These are phyloP conservation scores for Coccyzus lansbergi DNA, from an alignment of 2,797 vertebrate genomes.

Conservation along the genomic window DNA sequence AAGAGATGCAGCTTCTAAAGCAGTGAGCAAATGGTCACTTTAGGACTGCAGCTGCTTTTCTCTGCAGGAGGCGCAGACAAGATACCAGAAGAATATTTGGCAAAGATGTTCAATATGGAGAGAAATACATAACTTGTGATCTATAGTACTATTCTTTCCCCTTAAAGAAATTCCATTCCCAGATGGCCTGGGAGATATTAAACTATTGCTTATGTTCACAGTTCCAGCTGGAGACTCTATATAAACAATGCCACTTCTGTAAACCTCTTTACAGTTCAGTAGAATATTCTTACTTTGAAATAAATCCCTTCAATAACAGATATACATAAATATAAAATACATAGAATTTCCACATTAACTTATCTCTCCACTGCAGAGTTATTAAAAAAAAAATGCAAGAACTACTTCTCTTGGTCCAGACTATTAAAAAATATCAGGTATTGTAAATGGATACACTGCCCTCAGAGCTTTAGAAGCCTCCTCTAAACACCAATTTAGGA, in stretches of 20 bases:
- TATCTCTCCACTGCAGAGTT: background rate
- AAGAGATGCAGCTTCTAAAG: background rate
- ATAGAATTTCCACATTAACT: background rate
- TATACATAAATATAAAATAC: background rate
- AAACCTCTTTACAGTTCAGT: background rate
- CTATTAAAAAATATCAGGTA: background rate
- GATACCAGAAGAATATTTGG: conserved; percentile 8
- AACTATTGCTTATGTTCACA: conserved; percentile 35
- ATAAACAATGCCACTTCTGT: conserved; percentile 25
- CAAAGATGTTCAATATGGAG: background rate
- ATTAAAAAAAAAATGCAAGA: background rate
- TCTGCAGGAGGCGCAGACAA: background rate
- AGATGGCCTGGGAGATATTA: conserved; percentile 43
- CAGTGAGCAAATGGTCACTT: conserved; percentile 32
- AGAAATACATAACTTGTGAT: background rate
- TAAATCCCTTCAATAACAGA: background rate
- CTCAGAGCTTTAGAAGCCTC: background rate
- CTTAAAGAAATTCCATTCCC: conserved; percentile 44
- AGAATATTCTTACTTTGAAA: background rate
- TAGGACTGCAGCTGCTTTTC: conserved; percentile 9
- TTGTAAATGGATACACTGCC: background rate
- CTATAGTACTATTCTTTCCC: background rate
- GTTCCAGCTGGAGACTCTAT: conserved; percentile 34
- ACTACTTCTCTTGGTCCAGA: background rate
- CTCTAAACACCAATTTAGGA: background rate